Percentiles rank a stretch among this genome's conserved stretches.
These are phyloP conservation scores for Mus minutoides DNA, from an alignment of 2,797 vertebrate genomes.

Conservation along the genomic window DNA sequence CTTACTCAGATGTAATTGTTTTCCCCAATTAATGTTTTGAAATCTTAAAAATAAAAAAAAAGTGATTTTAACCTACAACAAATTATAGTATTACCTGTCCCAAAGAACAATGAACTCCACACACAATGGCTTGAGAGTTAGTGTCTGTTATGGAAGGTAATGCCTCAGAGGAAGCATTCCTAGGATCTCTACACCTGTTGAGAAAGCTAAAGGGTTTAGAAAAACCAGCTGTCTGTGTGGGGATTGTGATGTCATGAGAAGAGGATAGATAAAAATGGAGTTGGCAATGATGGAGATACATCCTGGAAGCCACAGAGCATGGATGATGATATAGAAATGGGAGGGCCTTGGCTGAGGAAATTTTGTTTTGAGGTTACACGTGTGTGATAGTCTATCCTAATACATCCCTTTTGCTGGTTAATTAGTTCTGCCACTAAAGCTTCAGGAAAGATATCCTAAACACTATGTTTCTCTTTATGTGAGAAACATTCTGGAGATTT, in stretches of 20 bases:
- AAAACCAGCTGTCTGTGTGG: not conserved
- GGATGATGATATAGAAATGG: not conserved
- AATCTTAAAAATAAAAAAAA: conserved; percentile 23
- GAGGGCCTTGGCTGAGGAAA: not conserved
- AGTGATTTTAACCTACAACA: not conserved
- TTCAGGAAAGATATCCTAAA: not conserved
- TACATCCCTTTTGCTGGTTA: not conserved
- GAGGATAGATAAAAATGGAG: not conserved
- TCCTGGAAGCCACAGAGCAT: not conserved
- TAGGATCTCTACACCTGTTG: not conserved
- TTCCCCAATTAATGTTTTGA: conserved; percentile 27
- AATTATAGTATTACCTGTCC: not conserved
- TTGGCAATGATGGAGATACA: not conserved
- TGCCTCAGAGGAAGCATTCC: not conserved
- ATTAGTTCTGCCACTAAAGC: not conserved
- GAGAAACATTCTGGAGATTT: not conserved
- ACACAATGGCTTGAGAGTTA: conserved; percentile 11
- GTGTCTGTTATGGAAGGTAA: conserved; percentile 23
- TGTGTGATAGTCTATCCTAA: not conserved
- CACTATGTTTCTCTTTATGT: not conserved
- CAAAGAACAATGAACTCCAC: conserved; percentile 9
- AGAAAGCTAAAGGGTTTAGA: not conserved
- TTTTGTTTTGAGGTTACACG: not conserved
- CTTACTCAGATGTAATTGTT: not conserved
- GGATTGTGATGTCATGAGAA: not conserved